Evolutionary conservation across 1,140 invertebrate genomes (phyloP).

Genomic region (Drosophila erecta): DNA sequence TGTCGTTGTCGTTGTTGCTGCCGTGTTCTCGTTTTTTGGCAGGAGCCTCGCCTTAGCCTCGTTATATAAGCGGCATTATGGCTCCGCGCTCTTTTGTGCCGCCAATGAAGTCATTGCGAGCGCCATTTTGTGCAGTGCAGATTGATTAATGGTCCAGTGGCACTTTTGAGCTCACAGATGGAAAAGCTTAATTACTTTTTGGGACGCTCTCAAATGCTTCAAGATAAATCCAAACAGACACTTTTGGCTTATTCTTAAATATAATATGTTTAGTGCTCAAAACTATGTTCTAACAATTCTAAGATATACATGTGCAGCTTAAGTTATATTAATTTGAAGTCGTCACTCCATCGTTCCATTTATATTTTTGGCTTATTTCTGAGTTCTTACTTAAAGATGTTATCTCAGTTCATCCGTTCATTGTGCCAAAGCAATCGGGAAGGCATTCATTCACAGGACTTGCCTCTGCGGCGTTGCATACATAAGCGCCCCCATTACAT

Average conservation of each 20-base stretch:
- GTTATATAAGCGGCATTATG: slow-evolving; percentile 42
- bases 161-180: slow-evolving; percentile 33
- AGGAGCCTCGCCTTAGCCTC: slow-evolving; percentile 70
- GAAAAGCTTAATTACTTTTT: slow-evolving; percentile 56
- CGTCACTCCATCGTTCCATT: too few relatives aligned
- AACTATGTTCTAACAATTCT: too few relatives aligned
- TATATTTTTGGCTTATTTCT: too few relatives aligned
- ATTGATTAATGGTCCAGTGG: slow-evolving; percentile 73
- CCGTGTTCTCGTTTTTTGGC: slow-evolving; percentile 53
- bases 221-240: background rate
- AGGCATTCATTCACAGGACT: slow-evolving; percentile 9
- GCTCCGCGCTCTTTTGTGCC: slow-evolving; percentile 37
- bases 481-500: slow-evolving; percentile 40
- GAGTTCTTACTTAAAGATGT: too few relatives aligned
- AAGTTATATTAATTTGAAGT: too few relatives aligned
- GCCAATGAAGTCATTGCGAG: slow-evolving; percentile 70
- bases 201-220: background rate
- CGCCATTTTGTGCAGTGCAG: slow-evolving; percentile 70
- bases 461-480: slow-evolving; percentile 5
- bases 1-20: background rate
- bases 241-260: too few relatives aligned
- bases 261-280: too few relatives aligned
- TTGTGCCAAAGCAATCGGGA: background rate
- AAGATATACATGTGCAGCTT: too few relatives aligned
- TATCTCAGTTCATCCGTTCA: background rate